Conservation (phyloP, 2,113 vertebrate genomes). For the Prinia subflava region DNA sequence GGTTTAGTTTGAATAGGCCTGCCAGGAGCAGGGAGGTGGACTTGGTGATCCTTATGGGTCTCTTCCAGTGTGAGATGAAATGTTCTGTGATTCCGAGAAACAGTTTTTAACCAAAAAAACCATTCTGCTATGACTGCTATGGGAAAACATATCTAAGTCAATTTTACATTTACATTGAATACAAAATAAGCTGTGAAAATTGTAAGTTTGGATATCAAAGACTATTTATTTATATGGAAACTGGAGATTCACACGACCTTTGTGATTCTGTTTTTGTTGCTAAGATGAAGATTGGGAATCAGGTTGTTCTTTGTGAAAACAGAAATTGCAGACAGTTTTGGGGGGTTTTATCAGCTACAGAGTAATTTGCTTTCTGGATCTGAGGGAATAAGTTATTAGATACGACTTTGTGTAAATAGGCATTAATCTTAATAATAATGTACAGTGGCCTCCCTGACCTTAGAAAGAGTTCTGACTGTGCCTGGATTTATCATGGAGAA, state of each 20-base stretch:
- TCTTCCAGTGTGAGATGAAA: background rate
- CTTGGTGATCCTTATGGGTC: background rate
- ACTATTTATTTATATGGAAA: background rate
- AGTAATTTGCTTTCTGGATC: background rate
- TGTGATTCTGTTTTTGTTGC: background rate
- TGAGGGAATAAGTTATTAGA: background rate
- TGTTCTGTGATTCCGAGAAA: background rate
- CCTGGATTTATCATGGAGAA: background rate
- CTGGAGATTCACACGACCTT: background rate
- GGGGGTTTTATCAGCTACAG: accelerated
- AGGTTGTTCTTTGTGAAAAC: background rate
- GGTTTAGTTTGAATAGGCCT: background rate
- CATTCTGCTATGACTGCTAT: background rate
- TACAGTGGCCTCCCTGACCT: background rate
- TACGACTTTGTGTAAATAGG: background rate
- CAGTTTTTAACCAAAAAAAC: background rate
- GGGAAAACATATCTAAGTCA: background rate
- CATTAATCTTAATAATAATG: background rate
- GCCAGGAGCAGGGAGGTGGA: background rate
- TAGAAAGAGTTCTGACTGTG: background rate
- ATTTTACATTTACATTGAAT: background rate
- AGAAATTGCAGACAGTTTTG: background rate
- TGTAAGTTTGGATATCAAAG: background rate
- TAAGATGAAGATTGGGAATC: background rate
- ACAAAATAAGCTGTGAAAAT: background rate